phyloP scores from a whole-genome alignment of 2,888 invertebrate genomes.

The Dicyrtoma fusca region DNA sequence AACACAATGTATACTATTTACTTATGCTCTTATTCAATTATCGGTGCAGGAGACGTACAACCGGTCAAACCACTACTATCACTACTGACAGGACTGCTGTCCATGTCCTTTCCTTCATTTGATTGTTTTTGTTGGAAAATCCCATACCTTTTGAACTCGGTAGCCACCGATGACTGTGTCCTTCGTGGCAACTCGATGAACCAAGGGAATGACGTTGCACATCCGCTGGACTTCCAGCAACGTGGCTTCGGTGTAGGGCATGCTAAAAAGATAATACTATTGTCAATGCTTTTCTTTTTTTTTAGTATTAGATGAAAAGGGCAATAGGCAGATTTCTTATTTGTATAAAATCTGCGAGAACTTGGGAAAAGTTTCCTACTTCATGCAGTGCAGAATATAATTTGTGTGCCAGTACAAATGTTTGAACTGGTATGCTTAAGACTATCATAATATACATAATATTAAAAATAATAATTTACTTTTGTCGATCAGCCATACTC shows the following conservation, averaged over 20 bases:
- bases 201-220: conserved; percentile 52
- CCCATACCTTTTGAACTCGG: conserved; percentile 44
- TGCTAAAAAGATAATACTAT: conserved; percentile 33
- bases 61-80: too few species aligned
- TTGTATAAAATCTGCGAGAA: too few species aligned
- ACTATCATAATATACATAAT: neutral
- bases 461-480: conserved; percentile 5
- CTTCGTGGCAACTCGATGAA: conserved; percentile 47
- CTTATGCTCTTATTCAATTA: neutral
- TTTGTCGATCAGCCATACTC: conserved; percentile 42
- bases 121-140: too few species aligned
- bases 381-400: too few species aligned
- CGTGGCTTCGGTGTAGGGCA: conserved; percentile 52
- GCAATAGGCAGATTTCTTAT: too few species aligned
- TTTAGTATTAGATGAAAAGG: too few species aligned
- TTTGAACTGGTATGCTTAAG: neutral
- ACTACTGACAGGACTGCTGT: too few species aligned
- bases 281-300: neutral
- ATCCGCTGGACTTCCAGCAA: conserved; percentile 48
- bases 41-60: neutral
- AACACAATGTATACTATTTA: neutral
- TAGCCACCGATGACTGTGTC: conserved; percentile 47
- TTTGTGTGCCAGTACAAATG: neutral
- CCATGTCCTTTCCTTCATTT: too few species aligned
- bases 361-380: too few species aligned